Base-by-base conservation (phyloP, 30 jellyfish, hydroid and myxozoan genomes). In the Rhopilema esculentum region DNA sequence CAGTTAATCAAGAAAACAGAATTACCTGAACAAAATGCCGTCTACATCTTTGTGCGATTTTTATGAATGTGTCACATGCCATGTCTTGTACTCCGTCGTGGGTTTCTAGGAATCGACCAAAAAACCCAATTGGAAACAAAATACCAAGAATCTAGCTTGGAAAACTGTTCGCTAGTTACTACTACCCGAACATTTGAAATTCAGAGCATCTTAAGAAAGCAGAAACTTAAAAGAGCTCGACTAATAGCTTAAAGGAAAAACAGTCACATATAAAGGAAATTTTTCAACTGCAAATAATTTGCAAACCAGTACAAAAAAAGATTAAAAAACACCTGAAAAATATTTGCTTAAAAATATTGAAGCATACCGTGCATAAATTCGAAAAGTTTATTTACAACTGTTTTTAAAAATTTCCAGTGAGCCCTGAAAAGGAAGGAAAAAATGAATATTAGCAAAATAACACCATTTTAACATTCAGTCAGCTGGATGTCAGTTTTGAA, bases 51-150 rank as follows among this genome's bases (percentile, higher is more conserved):
- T 96, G 98, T 8, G 99, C 97, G 78, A 96, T 96, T 88, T 96
- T 96, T 15, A 96, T 89, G 69, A 96, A 96, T 29, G 99, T 92
- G 69, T 96, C 99, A 69, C 98, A 91, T 8, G 99, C 99, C 99
- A 96, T 96, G 72, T 96, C 99, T 86, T 96, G 99, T n/a, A 96
- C 99, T 27, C 99, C 99, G 69, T 96, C 98, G 85, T 96, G 99
- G 4, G 98, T 91, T 85, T 96, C 99, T 95, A 66, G 23, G 68
- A 66, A 27, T 6, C 50, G 51, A 66, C n/a, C n/a, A n/a, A n/a
- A n/a, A n/a, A n/a, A n/a, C n/a, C n/a, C n/a, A n/a, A n/a, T n/a
- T n/a, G n/a, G n/a, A n/a, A n/a, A n/a, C n/a, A n/a, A n/a, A n/a
- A n/a, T n/a, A n/a, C n/a, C n/a, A n/a, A n/a, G n/a, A n/a, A n/a